Base-by-base conservation (phyloP, 2,888 invertebrate species). In the Gerris lacustris region DNA sequence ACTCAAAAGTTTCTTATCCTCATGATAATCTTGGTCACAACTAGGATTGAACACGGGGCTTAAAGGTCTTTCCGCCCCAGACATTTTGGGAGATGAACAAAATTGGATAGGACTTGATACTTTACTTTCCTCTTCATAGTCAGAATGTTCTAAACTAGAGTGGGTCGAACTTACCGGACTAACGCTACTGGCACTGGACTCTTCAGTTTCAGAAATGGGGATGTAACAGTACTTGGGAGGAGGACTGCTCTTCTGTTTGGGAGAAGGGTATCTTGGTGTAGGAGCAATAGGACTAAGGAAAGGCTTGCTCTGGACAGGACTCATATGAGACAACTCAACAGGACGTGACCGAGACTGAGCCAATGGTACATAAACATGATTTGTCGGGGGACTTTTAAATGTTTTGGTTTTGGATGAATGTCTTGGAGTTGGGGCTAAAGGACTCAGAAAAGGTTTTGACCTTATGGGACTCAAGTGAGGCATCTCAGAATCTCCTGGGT, bases 191-290 rank as follows among this genome's bases (percentile, higher is more conserved):
- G 55, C 55, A 55, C 15, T 9, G 55, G 9, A 11, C 15, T 9
- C 9, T 55, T 55, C 15, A 55, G 11, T 55, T 55, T 55, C 15
- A 55, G 55, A 11, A 15, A 15, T 9, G 9, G 55, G 55, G 9
- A 9, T 15, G 15, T 55, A 55, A 55, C 55, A 55, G 15, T 55
- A 5, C 15, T 64, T 31, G 9, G 18, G n/a, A 9, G 64, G 31
- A 64, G 64, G 64, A 64, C 17, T 64, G 31, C 18, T 64, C 5
- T 11, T 9, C 7, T 31, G 17, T 18, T 64, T 64, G 31, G 64
- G 18, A 64, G 31, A 64, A 31, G 17, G 64, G 17, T 18, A 64
- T 64, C 18, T 64, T 64, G 64, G 64, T n/a, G 64, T 64, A 17
- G 64, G 31, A 64, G 64, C 18, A 64, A 64, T 64, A 9, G 64